These are phyloP conservation scores for Enteromius argenteus DNA, from an alignment of 2,797 vertebrate genomes.

Conservation along the genomic window DNA sequence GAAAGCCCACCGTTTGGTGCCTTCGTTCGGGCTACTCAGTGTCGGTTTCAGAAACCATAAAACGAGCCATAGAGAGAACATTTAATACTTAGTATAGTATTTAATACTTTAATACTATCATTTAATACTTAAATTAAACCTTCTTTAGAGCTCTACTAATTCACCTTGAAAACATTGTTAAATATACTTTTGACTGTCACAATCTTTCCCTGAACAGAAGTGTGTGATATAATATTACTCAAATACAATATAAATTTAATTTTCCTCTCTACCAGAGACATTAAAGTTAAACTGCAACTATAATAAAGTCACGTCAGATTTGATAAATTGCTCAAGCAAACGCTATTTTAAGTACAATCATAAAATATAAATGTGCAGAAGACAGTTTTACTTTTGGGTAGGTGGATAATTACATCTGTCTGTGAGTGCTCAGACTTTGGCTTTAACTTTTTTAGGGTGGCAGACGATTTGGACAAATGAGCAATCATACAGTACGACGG, in stretches of 20 bases:
- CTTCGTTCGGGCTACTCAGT: not conserved
- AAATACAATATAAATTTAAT: not conserved
- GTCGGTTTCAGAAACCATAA: not conserved
- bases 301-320: not conserved
- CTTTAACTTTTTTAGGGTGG: not conserved
- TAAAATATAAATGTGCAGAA: slow-evolving; percentile 14
- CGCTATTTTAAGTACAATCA: slow-evolving; percentile 9
- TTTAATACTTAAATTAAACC: not conserved
- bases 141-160: not conserved
- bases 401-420: slow-evolving; percentile 43
- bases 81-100: too few species aligned
- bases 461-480: slow-evolving; percentile 16
- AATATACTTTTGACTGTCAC: not conserved
- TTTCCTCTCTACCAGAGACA: not conserved
- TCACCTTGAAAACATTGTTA: not conserved
- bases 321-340: slow-evolving; percentile 10
- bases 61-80: slow-evolving; percentile 11
- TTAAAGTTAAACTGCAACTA: not conserved
- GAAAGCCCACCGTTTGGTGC: slow-evolving; percentile 14
- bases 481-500: slow-evolving; percentile 12
- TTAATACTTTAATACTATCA: too few species aligned
- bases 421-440: not conserved
- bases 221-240: not conserved
- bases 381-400: slow-evolving; percentile 26
- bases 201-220: not conserved